phyloP scores from a whole-genome alignment of 2,113 vertebrate species.

The Sander vitreus region DNA sequence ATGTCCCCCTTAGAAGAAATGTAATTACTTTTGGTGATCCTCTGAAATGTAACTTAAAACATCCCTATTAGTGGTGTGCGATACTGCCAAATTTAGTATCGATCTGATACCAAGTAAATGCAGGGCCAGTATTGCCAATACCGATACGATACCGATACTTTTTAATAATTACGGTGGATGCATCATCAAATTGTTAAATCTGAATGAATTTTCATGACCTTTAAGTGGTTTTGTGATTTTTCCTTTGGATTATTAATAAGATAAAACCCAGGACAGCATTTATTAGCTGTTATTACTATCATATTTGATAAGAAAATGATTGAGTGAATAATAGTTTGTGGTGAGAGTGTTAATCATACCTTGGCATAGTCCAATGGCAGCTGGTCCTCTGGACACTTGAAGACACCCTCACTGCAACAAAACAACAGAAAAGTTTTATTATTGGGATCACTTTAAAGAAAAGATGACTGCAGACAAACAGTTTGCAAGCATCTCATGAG shows the following conservation, averaged over 20 bases:
- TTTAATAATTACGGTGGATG: too few species aligned
- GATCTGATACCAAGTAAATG: too few species aligned
- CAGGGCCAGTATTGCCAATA: too few species aligned
- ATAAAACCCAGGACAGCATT: too few species aligned
- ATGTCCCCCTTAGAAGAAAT: neutral
- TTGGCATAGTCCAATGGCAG: conserved; percentile 94
- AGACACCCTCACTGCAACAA: conserved; percentile 91
- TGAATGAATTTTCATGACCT: too few species aligned
- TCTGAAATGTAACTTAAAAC: neutral
- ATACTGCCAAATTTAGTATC: too few species aligned
- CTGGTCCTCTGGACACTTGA: conserved; percentile 95
- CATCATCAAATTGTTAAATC: too few species aligned
- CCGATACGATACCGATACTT: too few species aligned
- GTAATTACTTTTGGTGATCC: neutral
- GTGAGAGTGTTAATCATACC: conserved; percentile 78
- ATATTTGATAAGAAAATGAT: neutral
- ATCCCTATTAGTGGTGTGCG: too few species aligned
- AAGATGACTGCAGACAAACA: conserved; percentile 3
- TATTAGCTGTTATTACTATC: neutral
- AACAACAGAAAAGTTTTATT: conserved; percentile 32
- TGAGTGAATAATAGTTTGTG: neutral
- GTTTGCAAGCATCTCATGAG: conserved; percentile 4
- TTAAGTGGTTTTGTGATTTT: too few species aligned
- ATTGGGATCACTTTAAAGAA: neutral
- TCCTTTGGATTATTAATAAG: too few species aligned